Percentiles rank a stretch among this genome's conserved stretches.
Conservation (phyloP, 2,888 invertebrate species). For the Ectemnius cavifrons region DNA sequence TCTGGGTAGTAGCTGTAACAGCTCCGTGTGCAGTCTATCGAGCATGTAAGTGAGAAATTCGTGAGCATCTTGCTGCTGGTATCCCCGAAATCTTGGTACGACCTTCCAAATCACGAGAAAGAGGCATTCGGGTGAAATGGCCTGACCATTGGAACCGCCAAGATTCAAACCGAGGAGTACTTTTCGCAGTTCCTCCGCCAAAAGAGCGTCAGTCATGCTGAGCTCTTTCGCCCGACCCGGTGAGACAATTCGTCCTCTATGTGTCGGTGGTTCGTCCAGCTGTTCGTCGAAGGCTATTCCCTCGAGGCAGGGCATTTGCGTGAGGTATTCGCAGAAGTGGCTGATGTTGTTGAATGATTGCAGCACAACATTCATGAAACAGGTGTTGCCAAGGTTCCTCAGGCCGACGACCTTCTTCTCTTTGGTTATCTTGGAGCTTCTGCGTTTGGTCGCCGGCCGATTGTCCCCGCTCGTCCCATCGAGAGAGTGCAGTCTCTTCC, state of each 20-base stretch:
- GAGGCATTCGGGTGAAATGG: conserved; percentile 89
- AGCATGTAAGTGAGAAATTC: conserved; percentile 91
- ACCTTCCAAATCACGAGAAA: conserved; percentile 92
- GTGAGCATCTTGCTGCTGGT: conserved; percentile 93
- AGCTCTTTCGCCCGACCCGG: conserved; percentile 82
- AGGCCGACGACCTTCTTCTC: conserved; percentile 86
- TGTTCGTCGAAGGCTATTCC: conserved; percentile 74
- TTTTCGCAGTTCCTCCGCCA: conserved; percentile 90
- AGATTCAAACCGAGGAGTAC: conserved; percentile 86
- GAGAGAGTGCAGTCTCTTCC: conserved; percentile 82
- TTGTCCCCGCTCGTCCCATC: conserved; percentile 81
- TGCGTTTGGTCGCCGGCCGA: conserved; percentile 70
- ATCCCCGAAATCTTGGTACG: conserved; percentile 89
- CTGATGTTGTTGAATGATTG: conserved; percentile 92
- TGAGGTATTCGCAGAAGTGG: conserved; percentile 90
- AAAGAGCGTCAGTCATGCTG: conserved; percentile 82
- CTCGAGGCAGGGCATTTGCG: conserved; percentile 87
- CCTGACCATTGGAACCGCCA: conserved; percentile 84
- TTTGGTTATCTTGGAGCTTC: conserved; percentile 79
- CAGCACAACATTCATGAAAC: conserved; percentile 92
- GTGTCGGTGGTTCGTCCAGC: conserved; percentile 61
- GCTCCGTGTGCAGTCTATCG: conserved; percentile 88
- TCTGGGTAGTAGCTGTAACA: conserved; percentile 83
- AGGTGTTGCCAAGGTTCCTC: conserved; percentile 90
- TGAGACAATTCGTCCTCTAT: conserved; percentile 78